phyloP scores from a whole-genome alignment of 2,888 invertebrate species.

The Apodemia hepburni region DNA sequence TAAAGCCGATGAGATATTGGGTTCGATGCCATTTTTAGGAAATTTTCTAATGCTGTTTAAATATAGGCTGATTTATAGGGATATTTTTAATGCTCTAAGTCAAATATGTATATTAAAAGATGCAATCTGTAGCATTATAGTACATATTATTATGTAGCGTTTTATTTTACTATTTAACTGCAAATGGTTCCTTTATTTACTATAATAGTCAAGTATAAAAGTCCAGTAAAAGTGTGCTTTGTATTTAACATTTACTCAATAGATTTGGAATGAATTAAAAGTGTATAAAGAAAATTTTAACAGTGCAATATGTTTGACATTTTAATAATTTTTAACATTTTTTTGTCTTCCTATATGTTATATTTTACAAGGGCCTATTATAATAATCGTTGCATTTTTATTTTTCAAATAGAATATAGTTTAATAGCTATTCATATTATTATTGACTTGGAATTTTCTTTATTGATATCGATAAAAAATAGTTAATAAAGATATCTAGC shows the following conservation, averaged over 20 bases:
- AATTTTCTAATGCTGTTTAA: conserved; percentile 8
- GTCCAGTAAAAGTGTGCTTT: conserved; percentile 22
- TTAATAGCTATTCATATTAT: conserved; percentile 33
- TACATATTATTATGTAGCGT: conserved; percentile 33
- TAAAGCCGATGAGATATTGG: conserved; percentile 5
- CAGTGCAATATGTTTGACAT: conserved; percentile 44
- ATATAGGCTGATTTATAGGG: conserved; percentile 15
- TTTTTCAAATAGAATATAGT: conserved; percentile 39
- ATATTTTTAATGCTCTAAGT: conserved; percentile 13
- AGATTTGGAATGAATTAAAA: conserved; percentile 17
- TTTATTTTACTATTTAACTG: conserved; percentile 31
- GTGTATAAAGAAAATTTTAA: conserved; percentile 19
- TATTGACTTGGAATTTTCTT: neutral
- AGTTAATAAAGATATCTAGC: neutral
- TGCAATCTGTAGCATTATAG: conserved; percentile 20
- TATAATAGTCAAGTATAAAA: conserved; percentile 47
- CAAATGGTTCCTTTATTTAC: conserved; percentile 41
- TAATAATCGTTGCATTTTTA: conserved; percentile 39
- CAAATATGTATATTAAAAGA: conserved; percentile 22
- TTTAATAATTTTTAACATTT: conserved; percentile 33
- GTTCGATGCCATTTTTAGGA: conserved; percentile 8
- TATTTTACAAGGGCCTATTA: conserved; percentile 41
- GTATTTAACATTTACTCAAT: conserved; percentile 16
- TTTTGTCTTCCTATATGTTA: conserved; percentile 45
- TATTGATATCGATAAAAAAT: neutral